Conservation (phyloP, 2,888 invertebrate species). For the Pteria penguin region DNA sequence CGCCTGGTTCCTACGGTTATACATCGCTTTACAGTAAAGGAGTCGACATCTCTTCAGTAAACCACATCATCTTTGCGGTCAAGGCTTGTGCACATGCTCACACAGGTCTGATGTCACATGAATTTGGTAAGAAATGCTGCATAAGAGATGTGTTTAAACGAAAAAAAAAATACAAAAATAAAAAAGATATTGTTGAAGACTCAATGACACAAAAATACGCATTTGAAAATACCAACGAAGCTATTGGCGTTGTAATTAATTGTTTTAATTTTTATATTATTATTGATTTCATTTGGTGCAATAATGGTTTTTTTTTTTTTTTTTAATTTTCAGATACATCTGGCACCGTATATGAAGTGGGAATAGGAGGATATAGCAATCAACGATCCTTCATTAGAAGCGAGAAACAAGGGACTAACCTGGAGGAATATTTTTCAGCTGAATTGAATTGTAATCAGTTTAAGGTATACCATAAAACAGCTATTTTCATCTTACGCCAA, state of each 20-base stretch:
- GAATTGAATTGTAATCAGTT: neutral
- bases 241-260: too few species aligned
- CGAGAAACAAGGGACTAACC: neutral
- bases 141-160: too few species aligned
- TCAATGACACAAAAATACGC: too few species aligned
- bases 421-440: neutral
- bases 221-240: too few species aligned
- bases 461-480: neutral
- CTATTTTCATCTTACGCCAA: too few species aligned
- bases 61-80: neutral
- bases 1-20: neutral
- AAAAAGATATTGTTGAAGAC: too few species aligned
- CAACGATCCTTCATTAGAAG: neutral
- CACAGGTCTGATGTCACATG: neutral
- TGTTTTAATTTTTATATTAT: too few species aligned
- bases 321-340: neutral
- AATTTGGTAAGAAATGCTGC: neutral
- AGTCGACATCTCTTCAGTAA: neutral
- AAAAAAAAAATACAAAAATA: too few species aligned
- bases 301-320: too few species aligned
- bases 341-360: neutral
- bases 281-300: too few species aligned
- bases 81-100: neutral
- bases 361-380: neutral
- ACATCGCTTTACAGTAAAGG: neutral